Evolutionary conservation across 2,797 vertebrate genomes (phyloP).

Genomic region (Coregonus suidteri): DNA sequence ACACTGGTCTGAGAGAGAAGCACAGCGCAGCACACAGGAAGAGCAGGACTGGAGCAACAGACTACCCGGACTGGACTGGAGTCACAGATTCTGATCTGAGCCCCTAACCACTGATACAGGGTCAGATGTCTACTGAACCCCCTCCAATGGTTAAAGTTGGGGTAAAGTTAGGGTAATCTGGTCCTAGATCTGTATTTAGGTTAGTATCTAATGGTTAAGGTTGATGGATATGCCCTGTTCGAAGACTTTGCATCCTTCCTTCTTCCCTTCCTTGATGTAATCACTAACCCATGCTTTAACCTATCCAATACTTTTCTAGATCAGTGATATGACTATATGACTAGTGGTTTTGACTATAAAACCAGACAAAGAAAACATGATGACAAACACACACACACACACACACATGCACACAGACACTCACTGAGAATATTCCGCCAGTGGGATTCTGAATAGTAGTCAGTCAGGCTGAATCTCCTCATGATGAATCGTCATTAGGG

Average conservation of each 20-base stretch:
- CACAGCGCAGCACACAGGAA: constrained; percentile 40
- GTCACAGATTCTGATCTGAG: constrained; percentile 8
- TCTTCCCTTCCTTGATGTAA: background rate
- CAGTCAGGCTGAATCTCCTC: constrained; percentile 5
- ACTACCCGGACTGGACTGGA: constrained; percentile 17
- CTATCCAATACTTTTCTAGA: background rate
- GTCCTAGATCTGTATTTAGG: background rate
- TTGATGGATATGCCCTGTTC: background rate
- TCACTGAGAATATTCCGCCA: background rate
- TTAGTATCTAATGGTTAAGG: background rate
- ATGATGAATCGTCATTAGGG: constrained; percentile 7
- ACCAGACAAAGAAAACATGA: background rate
- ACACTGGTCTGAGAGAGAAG: constrained; percentile 42
- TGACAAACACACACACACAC: background rate
- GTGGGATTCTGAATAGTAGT: background rate
- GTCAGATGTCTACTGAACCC: background rate
- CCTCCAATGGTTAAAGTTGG: background rate
- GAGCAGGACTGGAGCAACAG: constrained; percentile 21
- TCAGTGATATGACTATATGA: background rate
- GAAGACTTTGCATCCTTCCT: background rate
- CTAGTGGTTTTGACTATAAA: background rate
- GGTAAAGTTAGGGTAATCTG: background rate
- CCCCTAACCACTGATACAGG: constrained; percentile 15
- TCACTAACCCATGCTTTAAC: background rate
- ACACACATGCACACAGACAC: background rate